Percentiles rank a stretch among this genome's conserved stretches.
Conservation (phyloP, 1,140 invertebrate species). For the Ganaspis sp. region DNA sequence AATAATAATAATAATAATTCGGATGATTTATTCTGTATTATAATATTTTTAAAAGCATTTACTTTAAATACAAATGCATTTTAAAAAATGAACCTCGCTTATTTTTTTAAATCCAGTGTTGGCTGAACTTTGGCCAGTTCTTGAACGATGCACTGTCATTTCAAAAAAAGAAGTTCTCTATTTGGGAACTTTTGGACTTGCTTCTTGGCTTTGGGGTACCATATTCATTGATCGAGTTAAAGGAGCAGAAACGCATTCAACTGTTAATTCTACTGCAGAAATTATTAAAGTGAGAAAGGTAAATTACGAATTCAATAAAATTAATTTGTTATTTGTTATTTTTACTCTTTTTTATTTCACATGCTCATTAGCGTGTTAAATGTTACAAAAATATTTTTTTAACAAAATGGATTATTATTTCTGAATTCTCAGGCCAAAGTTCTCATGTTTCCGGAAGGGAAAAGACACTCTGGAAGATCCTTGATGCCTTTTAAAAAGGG, state of each 20-base stretch:
- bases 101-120: slow-evolving; percentile 79
- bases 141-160: slow-evolving; percentile 85
- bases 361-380: too few species aligned
- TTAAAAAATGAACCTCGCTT: not conserved
- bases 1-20: too few species aligned
- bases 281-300: slow-evolving; percentile 82
- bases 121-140: slow-evolving; percentile 87
- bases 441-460: slow-evolving; percentile 88
- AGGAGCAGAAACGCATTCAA: slow-evolving; percentile 81
- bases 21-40: too few species aligned
- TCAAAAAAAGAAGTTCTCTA: slow-evolving; percentile 90
- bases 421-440: slow-evolving; percentile 78
- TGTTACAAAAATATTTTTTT: slow-evolving; percentile 3
- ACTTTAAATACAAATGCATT: not conserved
- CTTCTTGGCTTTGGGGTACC: slow-evolving; percentile 89
- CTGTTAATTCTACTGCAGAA: slow-evolving; percentile 84
- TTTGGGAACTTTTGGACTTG: slow-evolving; percentile 88
- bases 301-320: slow-evolving; percentile 48
- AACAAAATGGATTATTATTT: slow-evolving; percentile 28
- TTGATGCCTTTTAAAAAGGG: slow-evolving; percentile 93
- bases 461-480: slow-evolving; percentile 80
- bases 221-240: slow-evolving; percentile 90
- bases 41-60: too few species aligned
- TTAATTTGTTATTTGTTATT: slow-evolving; percentile 23
- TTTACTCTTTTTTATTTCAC: too few species aligned